Percentiles rank a stretch among this genome's conserved stretches.
These are phyloP conservation scores for Lepidurus packardi DNA, from an alignment of 1,140 invertebrate species.

Conservation along the genomic window DNA sequence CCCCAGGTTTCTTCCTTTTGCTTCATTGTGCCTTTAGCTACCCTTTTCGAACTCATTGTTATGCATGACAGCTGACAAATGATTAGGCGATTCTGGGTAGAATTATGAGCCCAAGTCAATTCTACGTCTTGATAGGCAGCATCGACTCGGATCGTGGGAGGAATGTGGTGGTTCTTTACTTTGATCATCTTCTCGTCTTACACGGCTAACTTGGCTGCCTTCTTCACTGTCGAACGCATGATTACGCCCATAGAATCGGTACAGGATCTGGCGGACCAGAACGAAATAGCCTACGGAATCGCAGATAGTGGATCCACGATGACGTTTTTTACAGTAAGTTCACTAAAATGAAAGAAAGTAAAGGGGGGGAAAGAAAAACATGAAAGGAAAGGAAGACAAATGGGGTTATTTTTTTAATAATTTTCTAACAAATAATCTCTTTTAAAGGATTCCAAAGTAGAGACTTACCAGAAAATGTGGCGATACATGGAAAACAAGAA, in stretches of 20 bases:
- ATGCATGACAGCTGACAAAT: not conserved
- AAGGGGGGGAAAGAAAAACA: too few species aligned
- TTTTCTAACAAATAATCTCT: conserved; percentile 38
- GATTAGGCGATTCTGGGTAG: not conserved
- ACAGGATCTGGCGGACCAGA: conserved; percentile 75
- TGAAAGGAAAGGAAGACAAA: not conserved
- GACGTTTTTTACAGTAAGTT: conserved; percentile 68
- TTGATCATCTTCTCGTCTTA: conserved; percentile 83
- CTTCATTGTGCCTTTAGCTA: not conserved
- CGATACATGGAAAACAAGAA: conserved; percentile 69
- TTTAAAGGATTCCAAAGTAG: conserved; percentile 68
- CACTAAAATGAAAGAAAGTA: not conserved
- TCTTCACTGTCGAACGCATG: conserved; percentile 79
- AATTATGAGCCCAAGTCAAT: not conserved
- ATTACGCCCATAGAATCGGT: conserved; percentile 78
- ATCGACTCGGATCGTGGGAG: conserved; percentile 66
- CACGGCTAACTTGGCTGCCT: conserved; percentile 80
- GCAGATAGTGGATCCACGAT: conserved; percentile 70
- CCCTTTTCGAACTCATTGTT: not conserved
- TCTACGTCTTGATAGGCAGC: conserved; percentile 46
- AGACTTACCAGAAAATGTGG: conserved; percentile 84
- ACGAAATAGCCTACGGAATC: conserved; percentile 74
- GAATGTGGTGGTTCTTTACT: conserved; percentile 86
- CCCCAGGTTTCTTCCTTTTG: not conserved
- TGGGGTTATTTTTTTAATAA: not conserved